phyloP scores from a whole-genome alignment of 1,140 invertebrate genomes.

The Trachymyrmex septentrionalis region DNA sequence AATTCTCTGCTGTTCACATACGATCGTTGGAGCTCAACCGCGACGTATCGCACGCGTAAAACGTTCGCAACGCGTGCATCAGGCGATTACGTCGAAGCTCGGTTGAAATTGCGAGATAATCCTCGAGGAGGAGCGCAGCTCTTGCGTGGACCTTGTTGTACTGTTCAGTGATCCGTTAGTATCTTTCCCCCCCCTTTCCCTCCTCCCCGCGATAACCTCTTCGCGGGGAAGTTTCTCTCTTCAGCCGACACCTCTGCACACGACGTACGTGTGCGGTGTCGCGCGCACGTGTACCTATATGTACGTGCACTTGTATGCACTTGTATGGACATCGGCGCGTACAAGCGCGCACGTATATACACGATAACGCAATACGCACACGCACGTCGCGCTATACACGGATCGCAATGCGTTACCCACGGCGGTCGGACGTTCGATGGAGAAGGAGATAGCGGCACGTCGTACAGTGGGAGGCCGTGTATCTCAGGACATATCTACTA shows the following conservation, averaged over 20 bases:
- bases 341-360: not conserved
- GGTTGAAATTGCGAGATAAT: conserved; percentile 60
- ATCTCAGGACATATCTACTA: conserved; percentile 77
- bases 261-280: conserved; percentile 38
- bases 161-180: conserved; percentile 69
- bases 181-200: conserved; percentile 18
- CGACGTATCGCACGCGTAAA: conserved; percentile 38
- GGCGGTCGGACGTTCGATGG: conserved; percentile 75
- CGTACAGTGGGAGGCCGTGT: conserved; percentile 76
- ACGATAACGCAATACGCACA: conserved; percentile 14
- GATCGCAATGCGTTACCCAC: conserved; percentile 75
- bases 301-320: conserved; percentile 30
- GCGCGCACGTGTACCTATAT: conserved; percentile 35
- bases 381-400: conserved; percentile 35
- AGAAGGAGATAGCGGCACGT: conserved; percentile 76
- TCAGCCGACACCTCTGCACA: conserved; percentile 71
- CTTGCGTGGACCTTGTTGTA: conserved; percentile 29
- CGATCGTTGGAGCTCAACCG: conserved; percentile 1
- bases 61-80: conserved; percentile 40
- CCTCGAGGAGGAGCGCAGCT: conserved; percentile 36
- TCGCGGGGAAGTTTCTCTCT: conserved; percentile 58
- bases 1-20: conserved; percentile 6
- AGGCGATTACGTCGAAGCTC: conserved; percentile 57
- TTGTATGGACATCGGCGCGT: conserved; percentile 23
- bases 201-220: conserved; percentile 26